Conservation (phyloP, 2,888 invertebrate genomes). For the Entomobrya proxima region DNA sequence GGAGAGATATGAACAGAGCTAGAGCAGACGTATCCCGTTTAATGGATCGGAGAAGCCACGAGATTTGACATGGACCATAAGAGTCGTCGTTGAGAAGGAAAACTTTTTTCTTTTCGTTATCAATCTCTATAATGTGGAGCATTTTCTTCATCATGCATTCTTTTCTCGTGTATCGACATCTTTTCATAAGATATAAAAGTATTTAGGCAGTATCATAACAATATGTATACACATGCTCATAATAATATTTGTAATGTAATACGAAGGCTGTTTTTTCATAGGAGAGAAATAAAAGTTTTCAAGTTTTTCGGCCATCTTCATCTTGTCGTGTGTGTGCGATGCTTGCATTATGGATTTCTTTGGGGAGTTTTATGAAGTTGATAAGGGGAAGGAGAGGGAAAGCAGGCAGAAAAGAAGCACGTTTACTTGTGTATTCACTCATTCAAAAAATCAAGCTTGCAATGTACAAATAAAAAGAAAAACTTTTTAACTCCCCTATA, state of each 20-base stretch:
- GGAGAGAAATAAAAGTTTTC: too few relatives aligned
- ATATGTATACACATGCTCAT: too few relatives aligned
- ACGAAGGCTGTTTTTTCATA: too few relatives aligned
- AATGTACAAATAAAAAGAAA: neutral
- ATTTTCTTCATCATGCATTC: neutral
- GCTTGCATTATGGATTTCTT: conserved; percentile 59
- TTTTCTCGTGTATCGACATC: conserved; percentile 28
- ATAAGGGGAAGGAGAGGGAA: neutral
- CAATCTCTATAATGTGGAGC: neutral
- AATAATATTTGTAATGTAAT: too few relatives aligned
- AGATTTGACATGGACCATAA: conserved; percentile 57
- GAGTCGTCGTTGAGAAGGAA: neutral
- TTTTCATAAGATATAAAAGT: too few relatives aligned
- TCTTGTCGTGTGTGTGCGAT: conserved; percentile 23
- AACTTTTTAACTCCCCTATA: too few relatives aligned
- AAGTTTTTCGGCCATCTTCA: neutral
- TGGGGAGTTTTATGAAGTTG: conserved; percentile 22
- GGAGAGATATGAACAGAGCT: neutral
- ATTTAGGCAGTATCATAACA: too few relatives aligned
- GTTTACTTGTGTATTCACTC: neutral
- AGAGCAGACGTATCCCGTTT: conserved; percentile 31
- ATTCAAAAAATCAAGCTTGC: neutral
- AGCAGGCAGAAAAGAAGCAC: neutral
- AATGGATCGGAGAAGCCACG: conserved; percentile 62
- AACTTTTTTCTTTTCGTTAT: neutral